Conservation (phyloP, 2,888 invertebrate genomes). For the Onthophagus sagittarius region DNA sequence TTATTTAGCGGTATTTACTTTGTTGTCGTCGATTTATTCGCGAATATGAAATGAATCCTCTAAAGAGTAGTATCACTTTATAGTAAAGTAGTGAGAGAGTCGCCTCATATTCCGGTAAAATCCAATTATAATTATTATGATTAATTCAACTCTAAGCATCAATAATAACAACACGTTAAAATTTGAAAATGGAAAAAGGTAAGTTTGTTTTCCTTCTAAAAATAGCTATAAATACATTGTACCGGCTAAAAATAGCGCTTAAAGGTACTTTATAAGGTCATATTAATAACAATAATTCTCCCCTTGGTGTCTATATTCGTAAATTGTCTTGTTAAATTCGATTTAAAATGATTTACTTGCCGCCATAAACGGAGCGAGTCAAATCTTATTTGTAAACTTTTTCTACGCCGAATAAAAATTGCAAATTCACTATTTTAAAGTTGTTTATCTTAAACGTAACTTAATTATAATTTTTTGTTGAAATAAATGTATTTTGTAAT, state of each 20-base stretch:
- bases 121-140: conserved; percentile 13
- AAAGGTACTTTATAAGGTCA: not conserved
- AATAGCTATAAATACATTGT: not conserved
- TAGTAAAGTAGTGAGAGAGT: not conserved
- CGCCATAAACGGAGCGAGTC: not conserved
- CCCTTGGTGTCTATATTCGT: not conserved
- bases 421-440: not conserved
- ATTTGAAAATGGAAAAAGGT: conserved; percentile 21
- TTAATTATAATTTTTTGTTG: not conserved
- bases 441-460: too few species aligned
- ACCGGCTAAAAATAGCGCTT: not conserved
- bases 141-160: conserved; percentile 3
- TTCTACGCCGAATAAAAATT: not conserved
- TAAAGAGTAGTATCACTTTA: not conserved
- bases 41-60: not conserved
- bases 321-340: not conserved
- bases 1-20: not conserved
- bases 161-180: conserved; percentile 16
- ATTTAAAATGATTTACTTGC: not conserved
- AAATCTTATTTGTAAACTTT: not conserved
- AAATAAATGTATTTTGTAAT: not conserved
- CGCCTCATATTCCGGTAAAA: not conserved
- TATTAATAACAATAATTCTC: not conserved
- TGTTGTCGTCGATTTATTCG: not conserved
- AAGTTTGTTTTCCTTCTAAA: conserved; percentile 15